Percentiles rank a stretch among this genome's conserved stretches.
Evolutionary conservation across 1,140 invertebrate species (phyloP).

Genomic region (Plutomurus gul): DNA sequence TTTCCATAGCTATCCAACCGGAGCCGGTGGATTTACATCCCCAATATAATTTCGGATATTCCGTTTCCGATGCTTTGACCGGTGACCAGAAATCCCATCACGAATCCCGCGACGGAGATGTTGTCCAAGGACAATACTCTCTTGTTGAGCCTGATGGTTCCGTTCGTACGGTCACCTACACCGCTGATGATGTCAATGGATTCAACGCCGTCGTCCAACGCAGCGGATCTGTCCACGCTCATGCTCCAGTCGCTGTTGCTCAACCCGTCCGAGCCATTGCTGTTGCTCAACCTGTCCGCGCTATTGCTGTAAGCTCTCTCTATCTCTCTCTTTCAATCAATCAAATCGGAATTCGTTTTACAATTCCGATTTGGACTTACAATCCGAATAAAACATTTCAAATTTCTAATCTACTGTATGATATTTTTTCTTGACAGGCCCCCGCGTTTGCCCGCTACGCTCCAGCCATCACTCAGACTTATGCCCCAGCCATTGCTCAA

Average conservation of each 20-base stretch:
- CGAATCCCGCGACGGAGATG: slow-evolving; percentile 65
- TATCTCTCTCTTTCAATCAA: not conserved
- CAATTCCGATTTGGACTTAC: too few species aligned
- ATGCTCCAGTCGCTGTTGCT: slow-evolving; percentile 61
- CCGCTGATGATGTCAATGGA: slow-evolving; percentile 70
- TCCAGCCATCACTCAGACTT: not conserved
- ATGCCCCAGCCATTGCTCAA: slow-evolving; percentile 8
- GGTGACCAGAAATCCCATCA: slow-evolving; percentile 67
- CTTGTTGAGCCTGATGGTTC: slow-evolving; percentile 52
- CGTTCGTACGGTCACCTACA: slow-evolving; percentile 66
- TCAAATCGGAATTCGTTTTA: too few species aligned
- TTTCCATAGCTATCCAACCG: slow-evolving; percentile 3
- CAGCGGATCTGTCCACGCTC: slow-evolving; percentile 51
- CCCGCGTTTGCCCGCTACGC: not conserved
- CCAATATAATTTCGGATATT: slow-evolving; percentile 64
- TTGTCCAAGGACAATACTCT: slow-evolving; percentile 66
- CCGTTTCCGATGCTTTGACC: slow-evolving; percentile 63
- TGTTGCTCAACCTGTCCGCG: slow-evolving; percentile 57
- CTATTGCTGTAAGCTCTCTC: not conserved
- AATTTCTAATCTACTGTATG: too few species aligned
- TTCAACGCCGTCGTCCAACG: slow-evolving; percentile 71
- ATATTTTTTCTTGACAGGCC: not conserved
- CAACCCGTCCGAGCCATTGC: slow-evolving; percentile 58
- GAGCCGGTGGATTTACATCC: slow-evolving; percentile 57
- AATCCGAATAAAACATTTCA: too few species aligned